These are phyloP conservation scores for Hyposoter didymator DNA, from an alignment of 2,888 invertebrate species.

Conservation along the genomic window DNA sequence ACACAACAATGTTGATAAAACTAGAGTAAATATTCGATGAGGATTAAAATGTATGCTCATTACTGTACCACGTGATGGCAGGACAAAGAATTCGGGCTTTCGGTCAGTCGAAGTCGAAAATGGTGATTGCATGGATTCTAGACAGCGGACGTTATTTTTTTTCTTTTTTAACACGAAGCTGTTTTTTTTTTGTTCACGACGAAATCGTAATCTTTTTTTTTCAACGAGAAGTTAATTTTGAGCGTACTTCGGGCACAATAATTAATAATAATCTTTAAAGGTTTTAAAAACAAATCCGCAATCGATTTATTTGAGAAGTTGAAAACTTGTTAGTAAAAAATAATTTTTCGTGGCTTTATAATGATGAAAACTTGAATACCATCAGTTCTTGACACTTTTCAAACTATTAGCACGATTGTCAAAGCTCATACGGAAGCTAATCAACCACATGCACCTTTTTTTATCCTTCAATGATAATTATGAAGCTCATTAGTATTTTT, in stretches of 20 bases:
- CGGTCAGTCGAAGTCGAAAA: neutral
- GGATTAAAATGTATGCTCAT: neutral
- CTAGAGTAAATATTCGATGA: neutral
- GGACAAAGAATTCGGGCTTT: neutral
- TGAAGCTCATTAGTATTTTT: conserved; percentile 11
- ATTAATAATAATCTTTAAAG: no score
- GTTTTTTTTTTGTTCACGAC: no score
- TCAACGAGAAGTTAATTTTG: neutral
- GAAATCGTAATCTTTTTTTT: neutral
- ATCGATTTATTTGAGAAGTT: neutral
- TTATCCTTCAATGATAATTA: neutral
- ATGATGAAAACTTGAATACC: neutral
- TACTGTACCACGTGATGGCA: neutral
- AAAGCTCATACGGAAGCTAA: neutral
- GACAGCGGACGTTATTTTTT: neutral
- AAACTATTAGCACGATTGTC: neutral
- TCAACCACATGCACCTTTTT: neutral
- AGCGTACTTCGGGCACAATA: neutral
- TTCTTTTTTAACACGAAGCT: neutral
- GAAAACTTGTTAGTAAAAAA: neutral
- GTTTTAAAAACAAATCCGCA: no score
- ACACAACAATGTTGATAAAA: neutral
- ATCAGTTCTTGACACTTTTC: neutral
- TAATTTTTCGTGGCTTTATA: neutral
- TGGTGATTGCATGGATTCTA: neutral